phyloP scores from a whole-genome alignment of 2,113 vertebrate genomes.

The Myotis lucifugus region DNA sequence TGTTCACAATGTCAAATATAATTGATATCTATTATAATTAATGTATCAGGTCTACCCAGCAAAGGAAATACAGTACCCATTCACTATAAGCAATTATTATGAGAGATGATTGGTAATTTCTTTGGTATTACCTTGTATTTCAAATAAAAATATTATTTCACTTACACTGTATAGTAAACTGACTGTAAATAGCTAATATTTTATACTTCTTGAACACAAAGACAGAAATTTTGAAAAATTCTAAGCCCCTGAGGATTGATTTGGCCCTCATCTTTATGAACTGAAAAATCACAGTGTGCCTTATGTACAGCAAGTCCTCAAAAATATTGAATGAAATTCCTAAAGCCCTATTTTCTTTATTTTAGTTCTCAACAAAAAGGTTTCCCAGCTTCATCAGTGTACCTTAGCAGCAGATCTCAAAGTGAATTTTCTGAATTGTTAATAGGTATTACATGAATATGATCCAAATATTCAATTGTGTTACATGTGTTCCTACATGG shows the following conservation, averaged over 20 bases:
- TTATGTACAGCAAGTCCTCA: neutral
- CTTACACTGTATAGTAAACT: neutral
- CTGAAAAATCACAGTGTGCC: neutral
- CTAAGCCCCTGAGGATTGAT: neutral
- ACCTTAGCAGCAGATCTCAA: neutral
- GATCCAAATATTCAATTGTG: neutral
- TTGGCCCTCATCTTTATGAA: neutral
- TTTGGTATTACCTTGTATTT: neutral
- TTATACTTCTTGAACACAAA: neutral
- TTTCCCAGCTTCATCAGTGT: neutral
- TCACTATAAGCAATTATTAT: neutral
- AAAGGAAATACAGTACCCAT: neutral
- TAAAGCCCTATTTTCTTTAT: neutral
- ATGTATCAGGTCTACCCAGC: neutral
- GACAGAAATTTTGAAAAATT: neutral
- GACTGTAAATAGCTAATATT: neutral
- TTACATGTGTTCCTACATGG: neutral
- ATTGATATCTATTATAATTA: neutral
- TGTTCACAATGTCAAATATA: neutral
- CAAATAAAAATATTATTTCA: constrained; percentile 40
- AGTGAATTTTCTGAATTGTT: neutral
- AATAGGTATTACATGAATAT: neutral
- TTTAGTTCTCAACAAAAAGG: neutral
- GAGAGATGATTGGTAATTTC: neutral
- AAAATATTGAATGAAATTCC: neutral